Conservation (phyloP, 2,888 invertebrate species). For the Tillus elongatus region DNA sequence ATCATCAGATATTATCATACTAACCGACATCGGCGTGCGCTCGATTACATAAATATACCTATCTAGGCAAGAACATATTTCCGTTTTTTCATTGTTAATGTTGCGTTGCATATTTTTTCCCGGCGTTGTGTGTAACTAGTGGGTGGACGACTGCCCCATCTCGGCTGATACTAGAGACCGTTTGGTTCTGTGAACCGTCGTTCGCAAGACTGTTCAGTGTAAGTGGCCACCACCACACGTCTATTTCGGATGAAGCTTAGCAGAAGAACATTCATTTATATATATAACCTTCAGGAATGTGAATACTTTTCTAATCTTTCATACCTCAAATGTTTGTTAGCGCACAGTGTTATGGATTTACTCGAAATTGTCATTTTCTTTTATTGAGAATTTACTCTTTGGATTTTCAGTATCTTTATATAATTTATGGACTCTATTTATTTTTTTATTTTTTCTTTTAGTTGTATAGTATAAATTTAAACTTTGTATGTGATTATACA, state of each 20-base stretch:
- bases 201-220: slow-evolving; percentile 32
- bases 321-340: slow-evolving; percentile 29
- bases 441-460: slow-evolving; percentile 12
- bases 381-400: slow-evolving; percentile 9
- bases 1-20: slow-evolving; percentile 5
- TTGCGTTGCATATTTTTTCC: slow-evolving; percentile 29
- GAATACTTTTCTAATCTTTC: slow-evolving; percentile 39
- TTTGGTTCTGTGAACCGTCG: slow-evolving; percentile 40
- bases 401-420: slow-evolving; percentile 12
- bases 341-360: slow-evolving; percentile 25
- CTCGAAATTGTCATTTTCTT: slow-evolving; percentile 7
- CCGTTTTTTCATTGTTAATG: slow-evolving; percentile 23
- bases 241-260: slow-evolving; percentile 28
- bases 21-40: slow-evolving; percentile 23
- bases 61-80: too few relatives aligned
- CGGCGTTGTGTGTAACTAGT: slow-evolving; percentile 27
- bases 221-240: slow-evolving; percentile 29
- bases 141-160: slow-evolving; percentile 38
- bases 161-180: slow-evolving; percentile 38
- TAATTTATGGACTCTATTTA: slow-evolving; percentile 14
- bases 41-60: slow-evolving; percentile 22
- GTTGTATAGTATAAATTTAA: background rate
- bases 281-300: slow-evolving; percentile 27
- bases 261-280: slow-evolving; percentile 24
- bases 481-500: slow-evolving; percentile 3